phyloP scores from a whole-genome alignment of 2,113 vertebrate species.

The Notarius lentiginosus region DNA sequence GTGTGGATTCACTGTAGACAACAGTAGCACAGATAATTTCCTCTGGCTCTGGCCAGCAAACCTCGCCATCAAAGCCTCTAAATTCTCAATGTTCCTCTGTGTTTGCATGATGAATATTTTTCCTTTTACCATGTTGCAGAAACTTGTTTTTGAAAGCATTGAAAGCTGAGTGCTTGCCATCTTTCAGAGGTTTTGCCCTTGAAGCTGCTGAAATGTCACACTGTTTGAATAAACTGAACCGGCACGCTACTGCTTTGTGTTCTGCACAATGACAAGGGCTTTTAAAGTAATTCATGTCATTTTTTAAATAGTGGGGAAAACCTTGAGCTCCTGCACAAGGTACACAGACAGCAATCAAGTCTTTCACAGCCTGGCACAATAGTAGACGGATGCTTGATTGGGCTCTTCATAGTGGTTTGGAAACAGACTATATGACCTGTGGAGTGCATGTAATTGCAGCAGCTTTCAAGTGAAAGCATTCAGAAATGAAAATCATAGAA shows the following conservation, averaged over 20 bases:
- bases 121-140: constrained; percentile 19
- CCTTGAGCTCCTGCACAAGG: constrained; percentile 41
- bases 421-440: constrained; percentile 19
- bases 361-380: constrained; percentile 22
- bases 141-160: constrained; percentile 2
- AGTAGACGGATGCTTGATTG: constrained; percentile 19
- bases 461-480: constrained; percentile 34
- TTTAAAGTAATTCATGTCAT: constrained; percentile 36
- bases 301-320: constrained; percentile 34
- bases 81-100: constrained; percentile 4
- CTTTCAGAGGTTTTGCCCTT: constrained; percentile 16
- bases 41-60: not conserved
- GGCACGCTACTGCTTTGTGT: constrained; percentile 33
- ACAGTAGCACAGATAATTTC: not conserved
- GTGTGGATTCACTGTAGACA: not conserved
- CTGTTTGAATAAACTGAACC: constrained; percentile 3
- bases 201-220: not conserved
- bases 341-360: constrained; percentile 28
- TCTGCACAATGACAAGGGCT: not conserved
- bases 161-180: not conserved
- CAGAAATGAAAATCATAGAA: constrained; percentile 25
- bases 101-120: constrained; percentile 13
- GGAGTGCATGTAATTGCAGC: constrained; percentile 35
- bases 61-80: not conserved
- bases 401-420: constrained; percentile 26